Percentiles rank a stretch among this genome's conserved stretches.
Evolutionary conservation across 2,797 vertebrate genomes (phyloP).

Genomic region (Phrynocephalus forsythii): DNA sequence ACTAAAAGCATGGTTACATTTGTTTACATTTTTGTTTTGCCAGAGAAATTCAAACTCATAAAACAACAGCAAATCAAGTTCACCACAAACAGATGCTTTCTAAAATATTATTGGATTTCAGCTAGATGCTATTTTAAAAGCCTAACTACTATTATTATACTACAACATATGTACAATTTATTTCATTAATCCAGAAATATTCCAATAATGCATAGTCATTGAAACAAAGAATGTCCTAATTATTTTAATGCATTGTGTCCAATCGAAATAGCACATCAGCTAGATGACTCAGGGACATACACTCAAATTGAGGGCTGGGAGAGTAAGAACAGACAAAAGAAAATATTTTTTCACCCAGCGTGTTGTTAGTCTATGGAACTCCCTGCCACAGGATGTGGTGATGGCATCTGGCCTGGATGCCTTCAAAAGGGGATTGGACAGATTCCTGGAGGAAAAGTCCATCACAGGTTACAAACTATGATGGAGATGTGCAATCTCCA

Average conservation of each 20-base stretch:
- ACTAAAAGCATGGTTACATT: not conserved
- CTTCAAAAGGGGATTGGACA: too few species aligned
- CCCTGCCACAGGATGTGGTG: too few species aligned
- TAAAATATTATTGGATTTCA: not conserved
- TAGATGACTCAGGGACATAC: not conserved
- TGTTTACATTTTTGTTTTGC: not conserved
- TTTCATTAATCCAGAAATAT: not conserved
- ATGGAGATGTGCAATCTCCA: too few species aligned
- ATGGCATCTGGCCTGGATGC: too few species aligned
- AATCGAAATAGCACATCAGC: not conserved
- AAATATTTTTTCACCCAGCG: too few species aligned
- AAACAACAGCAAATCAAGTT: not conserved
- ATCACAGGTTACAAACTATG: too few species aligned
- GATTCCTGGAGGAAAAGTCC: too few species aligned
- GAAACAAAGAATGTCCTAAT: not conserved
- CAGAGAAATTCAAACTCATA: conserved; percentile 26
- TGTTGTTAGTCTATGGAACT: too few species aligned
- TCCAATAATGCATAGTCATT: not conserved
- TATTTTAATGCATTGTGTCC: not conserved
- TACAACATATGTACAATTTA: conserved; percentile 2
- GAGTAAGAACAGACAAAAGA: too few species aligned
- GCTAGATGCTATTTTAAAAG: not conserved
- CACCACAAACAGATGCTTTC: too few species aligned
- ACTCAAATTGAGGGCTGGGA: too few species aligned
- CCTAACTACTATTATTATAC: not conserved